Conservation (phyloP, 2,113 vertebrate species). For the Hyperoodon ampullatus region DNA sequence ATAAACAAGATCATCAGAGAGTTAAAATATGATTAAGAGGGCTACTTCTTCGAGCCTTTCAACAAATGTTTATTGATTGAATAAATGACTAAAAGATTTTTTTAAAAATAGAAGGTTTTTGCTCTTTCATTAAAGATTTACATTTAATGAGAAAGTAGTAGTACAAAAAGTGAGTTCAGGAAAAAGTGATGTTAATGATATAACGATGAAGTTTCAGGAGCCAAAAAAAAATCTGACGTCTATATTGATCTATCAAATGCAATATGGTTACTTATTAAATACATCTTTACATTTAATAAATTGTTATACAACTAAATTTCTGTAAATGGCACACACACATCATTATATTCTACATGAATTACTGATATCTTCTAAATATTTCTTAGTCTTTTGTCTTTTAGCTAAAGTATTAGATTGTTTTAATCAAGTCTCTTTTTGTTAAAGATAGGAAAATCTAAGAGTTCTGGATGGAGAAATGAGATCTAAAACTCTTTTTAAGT, state of each 20-base stretch:
- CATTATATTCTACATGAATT: neutral
- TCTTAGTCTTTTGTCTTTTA: neutral
- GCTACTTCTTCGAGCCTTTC: neutral
- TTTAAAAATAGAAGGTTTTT: neutral
- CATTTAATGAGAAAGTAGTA: neutral
- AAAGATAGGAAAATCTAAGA: neutral
- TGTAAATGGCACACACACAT: neutral
- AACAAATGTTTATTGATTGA: neutral
- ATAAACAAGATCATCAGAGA: neutral
- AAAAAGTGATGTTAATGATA: neutral
- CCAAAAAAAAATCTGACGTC: neutral
- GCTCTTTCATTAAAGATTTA: neutral
- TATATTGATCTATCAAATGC: neutral
- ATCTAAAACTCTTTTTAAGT: neutral
- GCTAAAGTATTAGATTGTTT: neutral
- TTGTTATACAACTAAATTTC: neutral
- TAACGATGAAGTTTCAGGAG: neutral
- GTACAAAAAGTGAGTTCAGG: neutral
- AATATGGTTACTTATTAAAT: neutral
- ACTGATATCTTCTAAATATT: neutral
- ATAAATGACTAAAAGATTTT: neutral
- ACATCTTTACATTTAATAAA: neutral
- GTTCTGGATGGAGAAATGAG: neutral
- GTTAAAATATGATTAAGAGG: neutral
- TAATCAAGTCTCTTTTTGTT: neutral